A percentile compares a stretch with the other conserved stretches of the same genome.
phyloP scores from a whole-genome alignment of 2,113 vertebrate genomes.

The Blennius ocellaris region DNA sequence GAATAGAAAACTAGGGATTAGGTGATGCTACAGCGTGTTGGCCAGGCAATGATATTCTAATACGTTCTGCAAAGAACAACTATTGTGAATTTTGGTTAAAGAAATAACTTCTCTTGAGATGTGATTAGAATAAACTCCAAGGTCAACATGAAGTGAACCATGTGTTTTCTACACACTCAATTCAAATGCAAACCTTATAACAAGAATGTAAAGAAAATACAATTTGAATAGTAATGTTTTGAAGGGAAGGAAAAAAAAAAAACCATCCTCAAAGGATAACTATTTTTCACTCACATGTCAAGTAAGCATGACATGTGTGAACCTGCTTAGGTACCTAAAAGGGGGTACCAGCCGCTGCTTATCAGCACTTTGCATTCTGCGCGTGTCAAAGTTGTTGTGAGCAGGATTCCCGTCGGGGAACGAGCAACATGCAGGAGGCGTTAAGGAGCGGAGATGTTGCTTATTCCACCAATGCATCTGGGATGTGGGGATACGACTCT shows the following conservation, averaged over 20 bases:
- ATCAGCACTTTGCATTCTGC: conserved; percentile 14
- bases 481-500: neutral
- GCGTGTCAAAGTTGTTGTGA: neutral
- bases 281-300: neutral
- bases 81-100: conserved; percentile 15
- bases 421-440: conserved; percentile 7
- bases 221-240: neutral
- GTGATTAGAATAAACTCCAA: no score
- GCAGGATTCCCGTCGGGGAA: conserved; percentile 4
- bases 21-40: conserved; percentile 21
- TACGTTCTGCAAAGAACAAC: neutral
- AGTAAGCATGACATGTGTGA: neutral
- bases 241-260: neutral
- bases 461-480: neutral
- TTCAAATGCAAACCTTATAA: no score
- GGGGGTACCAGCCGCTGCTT: neutral
- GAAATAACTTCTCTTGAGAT: neutral
- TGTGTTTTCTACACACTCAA: no score
- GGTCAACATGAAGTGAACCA: no score
- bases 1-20: conserved; percentile 53
- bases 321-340: neutral
- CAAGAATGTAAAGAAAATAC: neutral
- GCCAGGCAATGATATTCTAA: neutral
- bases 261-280: neutral
- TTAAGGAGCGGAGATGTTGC: neutral